Evolutionary conservation across 2,113 vertebrate genomes (phyloP), one percentile per base, ranked within the genome.

Genomic region (Tylochromis polylepis): DNA sequence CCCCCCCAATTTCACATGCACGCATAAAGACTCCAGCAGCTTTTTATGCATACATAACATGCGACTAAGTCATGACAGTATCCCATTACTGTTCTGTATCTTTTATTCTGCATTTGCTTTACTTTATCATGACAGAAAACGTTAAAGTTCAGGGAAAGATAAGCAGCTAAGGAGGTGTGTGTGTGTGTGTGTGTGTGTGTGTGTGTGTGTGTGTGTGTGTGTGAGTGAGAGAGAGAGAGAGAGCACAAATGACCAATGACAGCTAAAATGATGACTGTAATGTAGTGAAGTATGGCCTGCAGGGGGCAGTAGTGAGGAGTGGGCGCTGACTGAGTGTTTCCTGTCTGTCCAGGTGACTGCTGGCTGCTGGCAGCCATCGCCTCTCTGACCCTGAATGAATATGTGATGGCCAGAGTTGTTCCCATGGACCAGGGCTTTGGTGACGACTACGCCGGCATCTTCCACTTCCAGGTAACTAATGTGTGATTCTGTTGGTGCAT

Each of bases 321-420:
- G n/a, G 2, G 51, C 2, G 18, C 46, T 55, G 46, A n/a, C 57
- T 58, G 7, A 43, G 1, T 43, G 3, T 5, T 81, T 29, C 15
- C 51, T 87, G 53, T 88, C 6, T 11, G 1, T 94, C 16, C 89
- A 95, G 94, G 94, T 96, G 93, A 98, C 93, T 98, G 97, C 91
- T 98, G 97, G 98, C 93, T 99, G 80, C 91, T 95, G 85, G 94
- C 94, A 0, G 94, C 93, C 87, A 94, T 94, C 31, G 92, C 93
- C 20, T 95, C 94, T 1, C 88, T 95, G 87, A 94, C 94, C 2
- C n/a, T 93, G 43, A 95, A 94, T 5, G 91, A 94, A 34, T 92
- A 24, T 1, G 93, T 94, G 81, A 93, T 95, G 94, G 94, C 94
- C n/a, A 83, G 96, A 65, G 96, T 97, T 1, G 95, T 96, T 9